Base-by-base conservation (phyloP, 1,140 invertebrate species). In the Bombus fervidus region DNA sequence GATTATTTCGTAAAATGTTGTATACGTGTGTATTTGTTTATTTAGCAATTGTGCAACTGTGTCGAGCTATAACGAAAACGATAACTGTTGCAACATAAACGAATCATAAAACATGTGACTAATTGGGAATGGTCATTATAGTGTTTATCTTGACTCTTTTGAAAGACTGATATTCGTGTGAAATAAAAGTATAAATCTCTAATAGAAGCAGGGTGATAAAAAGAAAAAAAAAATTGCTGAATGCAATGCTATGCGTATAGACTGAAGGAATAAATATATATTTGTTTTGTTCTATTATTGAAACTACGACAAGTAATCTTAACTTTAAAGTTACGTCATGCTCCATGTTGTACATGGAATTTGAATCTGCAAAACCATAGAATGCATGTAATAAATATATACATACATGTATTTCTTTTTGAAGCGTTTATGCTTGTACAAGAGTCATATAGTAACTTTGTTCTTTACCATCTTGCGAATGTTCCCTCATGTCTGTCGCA, bases 141-240 rank as follows among this genome's bases (percentile, higher is more conserved):
- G n/a, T 76, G n/a, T 75, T 84, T 39, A 84, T 87, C 64, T 87
- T 87, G 89, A 76, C 89, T 90, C 89, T 90, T 90, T 87, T 75
- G 6, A 83, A 90, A 90, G 88, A 87, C 69, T 89, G 88, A 87
- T 89, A 75, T 76, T 66, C 47, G 62, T 75, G 88, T 59, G 72
- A 89, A 41, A 41, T 78, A 74, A 64, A 57, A 81, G 25, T 86
- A 84, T 90, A 82, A 82, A 90, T 84, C 74, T 86, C 77, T 80
- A 71, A 69, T 84, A 90, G 90, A 91, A 71, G 72, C 64, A 64
- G 85, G 89, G 87, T 82, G 85, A 89, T 84, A 83, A 86, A 83
- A 66, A 37, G 39, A 31, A 75, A 87, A 39, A 39, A 64, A 53
- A 43, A 88, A 86, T 81, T 84, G 87, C 88, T 82, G 74, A 88